Percentiles rank a stretch among this genome's conserved stretches.
These are phyloP conservation scores for Episyrphus balteatus DNA, from an alignment of 1,140 invertebrate species.

Conservation along the genomic window DNA sequence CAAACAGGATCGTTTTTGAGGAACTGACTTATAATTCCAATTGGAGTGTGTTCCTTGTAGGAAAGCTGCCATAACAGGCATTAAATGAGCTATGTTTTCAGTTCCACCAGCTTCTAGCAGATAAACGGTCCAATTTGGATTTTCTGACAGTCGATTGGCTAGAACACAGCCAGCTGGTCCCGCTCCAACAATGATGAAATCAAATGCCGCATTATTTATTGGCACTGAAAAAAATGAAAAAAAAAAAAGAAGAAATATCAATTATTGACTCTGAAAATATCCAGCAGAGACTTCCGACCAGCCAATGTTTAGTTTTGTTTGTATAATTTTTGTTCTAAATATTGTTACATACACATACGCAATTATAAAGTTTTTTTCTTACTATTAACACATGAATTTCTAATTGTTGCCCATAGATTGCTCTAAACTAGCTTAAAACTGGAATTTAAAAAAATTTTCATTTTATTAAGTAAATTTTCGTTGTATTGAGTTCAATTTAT, in stretches of 20 bases:
- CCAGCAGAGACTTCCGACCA: no score
- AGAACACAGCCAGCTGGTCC: conserved; percentile 70
- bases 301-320: no score
- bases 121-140: conserved; percentile 38
- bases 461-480: no score
- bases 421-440: no score
- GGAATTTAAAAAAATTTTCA: no score
- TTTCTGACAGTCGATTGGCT: conserved; percentile 54
- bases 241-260: neutral
- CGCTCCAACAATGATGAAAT: conserved; percentile 76
- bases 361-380: no score
- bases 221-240: conserved; percentile 12
- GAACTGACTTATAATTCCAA: conserved; percentile 55
- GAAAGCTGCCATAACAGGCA: conserved; percentile 47
- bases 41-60: conserved; percentile 43
- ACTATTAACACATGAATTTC: no score
- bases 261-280: neutral
- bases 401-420: no score
- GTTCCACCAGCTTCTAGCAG: conserved; percentile 51
- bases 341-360: no score
- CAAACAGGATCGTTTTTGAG: conserved; percentile 45
- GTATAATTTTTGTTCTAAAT: no score
- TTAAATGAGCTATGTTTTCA: conserved; percentile 51
- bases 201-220: conserved; percentile 41
- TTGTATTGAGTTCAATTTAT: no score